Base-by-base conservation (phyloP, 1,140 invertebrate species). In the Chrysomallon squamiferum region DNA sequence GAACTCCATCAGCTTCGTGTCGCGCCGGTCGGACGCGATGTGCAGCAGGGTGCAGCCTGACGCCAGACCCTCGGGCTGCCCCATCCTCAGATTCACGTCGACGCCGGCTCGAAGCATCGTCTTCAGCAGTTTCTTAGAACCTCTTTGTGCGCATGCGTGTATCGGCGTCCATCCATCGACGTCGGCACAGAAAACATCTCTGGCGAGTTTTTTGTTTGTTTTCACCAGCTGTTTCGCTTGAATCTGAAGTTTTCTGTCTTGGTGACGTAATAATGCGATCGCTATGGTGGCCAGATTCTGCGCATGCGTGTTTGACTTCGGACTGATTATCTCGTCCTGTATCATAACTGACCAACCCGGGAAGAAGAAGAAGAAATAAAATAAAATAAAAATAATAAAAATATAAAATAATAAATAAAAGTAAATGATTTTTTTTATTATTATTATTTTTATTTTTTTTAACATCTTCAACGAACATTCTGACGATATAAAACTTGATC, bases 101-200 rank as follows among this genome's bases (percentile, higher is more conserved):
- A 77, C 63, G 33, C 71, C 73, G 13, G 73, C 61, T 59, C 66
- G 62, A n/a, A 79, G 59, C 66, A 79, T 74, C 3, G 69, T 47
- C 68, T 79, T 79, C 38, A 79, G 62, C 18, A 77, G 50, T 35
- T 75, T 75, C 43, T 73, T 75, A 13, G 72, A 72, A 7, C 75
- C 77, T 32, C 71, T 62, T 22, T 77, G 59, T 9, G 71, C 69
- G 65, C 75, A 77, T 50, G 77, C 77, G 62, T 79, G 77, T 20
- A 77, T 35, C n/a, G 75, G 77, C 15, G 75, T 79, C 77, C 77
- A 79, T n/a, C 77, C 77, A 15, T 75, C 77, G 4, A 79, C 58
- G 54, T 77, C 66, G 3, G 66, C 65, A 2, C 61, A 66, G 50
- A 80, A 69, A 0, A 77, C 64, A 38, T 75, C 59, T 18, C 61